Conservation (phyloP, 2,888 invertebrate species). For the Sicus ferrugineus region DNA sequence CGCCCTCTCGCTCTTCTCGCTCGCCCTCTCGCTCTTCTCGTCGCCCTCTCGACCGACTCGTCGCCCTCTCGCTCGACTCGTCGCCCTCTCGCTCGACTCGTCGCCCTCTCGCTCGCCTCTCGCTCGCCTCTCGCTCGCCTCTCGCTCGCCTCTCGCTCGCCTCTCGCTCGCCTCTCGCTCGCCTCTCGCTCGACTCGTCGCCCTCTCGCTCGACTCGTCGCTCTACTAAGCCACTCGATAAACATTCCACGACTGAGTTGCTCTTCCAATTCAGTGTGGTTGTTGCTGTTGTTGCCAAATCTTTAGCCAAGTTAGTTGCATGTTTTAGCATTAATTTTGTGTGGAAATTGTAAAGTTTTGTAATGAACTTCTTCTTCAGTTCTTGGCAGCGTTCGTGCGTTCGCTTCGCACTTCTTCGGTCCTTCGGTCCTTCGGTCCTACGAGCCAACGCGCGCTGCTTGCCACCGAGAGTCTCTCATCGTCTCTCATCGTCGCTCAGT, state of each 20-base stretch:
- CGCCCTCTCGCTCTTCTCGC: not conserved
- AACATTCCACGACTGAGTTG: no score
- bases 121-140: not conserved
- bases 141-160: not conserved
- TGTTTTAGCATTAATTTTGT: constrained; percentile 23
- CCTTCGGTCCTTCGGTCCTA: constrained; percentile 5
- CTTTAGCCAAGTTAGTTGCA: constrained; percentile 1
- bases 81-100: not conserved
- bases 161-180: no score
- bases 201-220: not conserved
- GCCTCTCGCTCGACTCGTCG: not conserved
- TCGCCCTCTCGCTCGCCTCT: not conserved
- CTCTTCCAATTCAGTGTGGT: not conserved
- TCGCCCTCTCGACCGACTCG: not conserved
- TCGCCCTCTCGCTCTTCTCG: not conserved
- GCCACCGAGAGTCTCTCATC: not conserved
- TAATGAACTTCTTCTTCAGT: constrained; percentile 32
- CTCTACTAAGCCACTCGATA: not conserved
- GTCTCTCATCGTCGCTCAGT: not conserved
- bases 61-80: not conserved
- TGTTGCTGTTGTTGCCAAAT: constrained; percentile 5
- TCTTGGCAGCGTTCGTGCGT: no score
- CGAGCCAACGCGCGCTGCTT: not conserved
- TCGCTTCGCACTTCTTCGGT: not conserved
- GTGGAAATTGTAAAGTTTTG: constrained; percentile 28